Evolutionary conservation across 2,888 invertebrate species (phyloP).

Genomic region (Eupeodes luniger): DNA sequence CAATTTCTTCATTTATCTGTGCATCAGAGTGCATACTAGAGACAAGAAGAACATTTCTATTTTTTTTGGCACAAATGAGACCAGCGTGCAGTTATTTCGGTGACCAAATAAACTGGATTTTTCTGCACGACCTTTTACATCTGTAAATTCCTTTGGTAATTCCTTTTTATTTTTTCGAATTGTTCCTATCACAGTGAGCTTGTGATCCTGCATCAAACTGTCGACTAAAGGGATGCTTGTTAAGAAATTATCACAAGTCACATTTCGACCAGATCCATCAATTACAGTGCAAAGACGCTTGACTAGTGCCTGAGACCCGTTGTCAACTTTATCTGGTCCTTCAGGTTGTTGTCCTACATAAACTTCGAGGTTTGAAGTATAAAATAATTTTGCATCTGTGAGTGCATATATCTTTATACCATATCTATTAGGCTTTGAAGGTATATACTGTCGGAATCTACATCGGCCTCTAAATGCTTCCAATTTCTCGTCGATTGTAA

Average conservation of each 20-base stretch:
- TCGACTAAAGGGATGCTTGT: too few relatives aligned
- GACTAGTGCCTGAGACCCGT: conserved; percentile 71
- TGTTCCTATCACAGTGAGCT: conserved; percentile 49
- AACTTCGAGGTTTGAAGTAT: conserved; percentile 78
- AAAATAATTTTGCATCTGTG: conserved; percentile 76
- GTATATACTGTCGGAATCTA: conserved; percentile 79
- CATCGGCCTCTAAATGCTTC: conserved; percentile 78
- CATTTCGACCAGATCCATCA: conserved; percentile 77
- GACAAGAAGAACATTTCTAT: too few relatives aligned
- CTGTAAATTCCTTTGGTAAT: conserved; percentile 50
- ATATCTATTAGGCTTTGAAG: conserved; percentile 77
- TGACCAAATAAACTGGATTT: conserved; percentile 38
- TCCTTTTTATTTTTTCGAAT: conserved; percentile 49
- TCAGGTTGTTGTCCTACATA: conserved; percentile 78
- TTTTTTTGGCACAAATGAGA: conserved; percentile 14
- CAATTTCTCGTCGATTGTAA: conserved; percentile 79
- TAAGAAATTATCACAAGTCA: conserved; percentile 1
- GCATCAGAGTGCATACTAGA: conserved; percentile 2
- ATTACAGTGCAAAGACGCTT: conserved; percentile 68
- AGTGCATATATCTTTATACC: conserved; percentile 77
- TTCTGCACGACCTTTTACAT: conserved; percentile 46
- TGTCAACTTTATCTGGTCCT: conserved; percentile 71
- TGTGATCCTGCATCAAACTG: conserved; percentile 60
- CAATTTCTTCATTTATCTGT: conserved; percentile 16
- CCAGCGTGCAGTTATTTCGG: conserved; percentile 17